Evolutionary conservation across 2,113 vertebrate genomes (phyloP), one percentile per base, ranked within the genome.

Genomic region (Cryptomyrus ogoouensis): DNA sequence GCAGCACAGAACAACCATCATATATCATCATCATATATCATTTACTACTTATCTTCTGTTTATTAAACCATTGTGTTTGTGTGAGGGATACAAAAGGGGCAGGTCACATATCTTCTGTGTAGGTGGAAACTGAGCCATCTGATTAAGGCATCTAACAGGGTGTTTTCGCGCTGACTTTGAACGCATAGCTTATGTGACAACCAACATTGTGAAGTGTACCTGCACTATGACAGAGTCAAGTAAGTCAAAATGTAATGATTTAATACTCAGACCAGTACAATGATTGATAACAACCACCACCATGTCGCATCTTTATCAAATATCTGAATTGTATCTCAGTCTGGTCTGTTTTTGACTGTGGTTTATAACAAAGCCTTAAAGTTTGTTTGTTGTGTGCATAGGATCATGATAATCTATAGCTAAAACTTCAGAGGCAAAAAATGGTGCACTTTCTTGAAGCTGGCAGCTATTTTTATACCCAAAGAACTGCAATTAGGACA

Each of bases 401-500:
- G 21, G 39, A n/a, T 44, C 35, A 17, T 44, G 17, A 62, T 88
- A 87, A 87, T 88, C 53, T 88, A 46, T 46, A 35, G 87, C 35
- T 62, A 21, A 44, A 66, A 88, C 87, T 88, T 58, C 50, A 50
- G 86, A 58, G 50, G 66, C 35, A 47, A 53, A 88, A 66, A 88
- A 42, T 10, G 17, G 19, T 88, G 27, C 13, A 2, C 35, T n/a
- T 66, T 88, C 3, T n/a, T 44, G 27, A 88, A 27, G 24, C 27
- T 5, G 39, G 35, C 31, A 62, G 87, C 93, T 95, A 95, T 95
- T 95, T 95, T 94, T 92, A 93, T 90, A 92, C 89, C 91, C 87
- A 88, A 90, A 90, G 92, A 93, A 90, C 90, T 91, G 93, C 94
- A 95, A 94, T 91, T 94, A 92, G 95, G 93, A 92, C 95, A 92